Percentiles rank a stretch among this genome's conserved stretches.
These are phyloP conservation scores for Bombus waltoni DNA, from an alignment of 1,140 invertebrate species.

Conservation along the genomic window DNA sequence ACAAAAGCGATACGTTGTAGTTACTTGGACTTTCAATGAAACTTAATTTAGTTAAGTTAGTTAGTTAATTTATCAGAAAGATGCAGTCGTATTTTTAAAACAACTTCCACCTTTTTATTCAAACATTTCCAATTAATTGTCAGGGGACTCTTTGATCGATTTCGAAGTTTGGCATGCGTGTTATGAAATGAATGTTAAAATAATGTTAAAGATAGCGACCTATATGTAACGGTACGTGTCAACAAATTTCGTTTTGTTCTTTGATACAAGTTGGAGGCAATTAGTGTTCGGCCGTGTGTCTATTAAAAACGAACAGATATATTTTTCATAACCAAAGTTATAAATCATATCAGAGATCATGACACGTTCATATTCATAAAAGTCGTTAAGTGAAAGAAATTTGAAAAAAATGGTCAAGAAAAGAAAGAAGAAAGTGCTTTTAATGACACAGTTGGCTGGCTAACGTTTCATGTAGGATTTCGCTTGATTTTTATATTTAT, in stretches of 20 bases:
- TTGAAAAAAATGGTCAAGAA: background rate
- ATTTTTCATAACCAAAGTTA: slow-evolving; percentile 65
- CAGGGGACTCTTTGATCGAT: background rate
- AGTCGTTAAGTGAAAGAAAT: background rate
- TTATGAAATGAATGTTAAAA: slow-evolving; percentile 31
- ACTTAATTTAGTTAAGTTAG: too few relatives aligned
- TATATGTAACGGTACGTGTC: slow-evolving; percentile 25
- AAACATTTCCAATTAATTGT: slow-evolving; percentile 13
- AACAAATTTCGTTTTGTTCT: slow-evolving; percentile 55
- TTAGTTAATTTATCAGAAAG: background rate
- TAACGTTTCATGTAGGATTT: slow-evolving; percentile 53
- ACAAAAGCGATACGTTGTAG: background rate
- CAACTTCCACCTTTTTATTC: background rate
- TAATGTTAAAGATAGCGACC: slow-evolving; percentile 25
- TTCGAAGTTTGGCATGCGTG: slow-evolving; percentile 19
- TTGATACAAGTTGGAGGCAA: slow-evolving; percentile 40
- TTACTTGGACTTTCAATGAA: background rate
- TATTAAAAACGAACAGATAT: slow-evolving; percentile 47
- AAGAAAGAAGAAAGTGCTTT: slow-evolving; percentile 2
- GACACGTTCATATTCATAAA: slow-evolving; percentile 23
- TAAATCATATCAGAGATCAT: slow-evolving; percentile 36
- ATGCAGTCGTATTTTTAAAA: background rate
- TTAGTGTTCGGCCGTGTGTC: slow-evolving; percentile 22
- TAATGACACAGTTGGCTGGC: slow-evolving; percentile 51
- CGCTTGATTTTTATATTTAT: slow-evolving; percentile 68